Base-by-base conservation (phyloP, 2,113 vertebrate species). In the Brachyistius frenatus region DNA sequence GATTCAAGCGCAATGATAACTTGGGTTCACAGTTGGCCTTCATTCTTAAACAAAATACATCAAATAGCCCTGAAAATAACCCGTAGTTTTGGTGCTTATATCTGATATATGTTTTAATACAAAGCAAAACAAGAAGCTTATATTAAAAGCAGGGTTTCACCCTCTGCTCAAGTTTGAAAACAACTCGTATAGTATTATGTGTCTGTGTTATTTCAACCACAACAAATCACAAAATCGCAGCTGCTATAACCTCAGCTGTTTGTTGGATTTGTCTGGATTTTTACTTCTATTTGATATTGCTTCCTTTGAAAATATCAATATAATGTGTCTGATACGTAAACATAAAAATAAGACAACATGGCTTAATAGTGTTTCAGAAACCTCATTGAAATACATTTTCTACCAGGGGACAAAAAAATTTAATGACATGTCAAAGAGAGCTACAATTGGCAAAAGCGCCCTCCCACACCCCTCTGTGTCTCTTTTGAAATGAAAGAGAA, bases 401-500 rank as follows among this genome's bases (percentile, higher is more conserved):
- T 71, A 61, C 62, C 39, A 32, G 0, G 32, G 30, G 64, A 71
- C 84, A 39, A 6, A 32, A 57, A 6, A 11, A 60, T 54, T 74
- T 4, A 54, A 62, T 33, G 36, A 73, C 81, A 64, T 65, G 75
- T 76, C 57, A 63, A 53, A 83, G 56, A 79, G 56, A 69, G 60
- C 15, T 70, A 30, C 11, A 61, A 69, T 10, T 80, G 55, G 53
- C 57, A 46, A 23, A 41, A 63, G 52, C 39, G 39, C 55, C 49
- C 36, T 23, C 23, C 23, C 23, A 23, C 23, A 23, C 23, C 23
- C 23, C 23, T 10, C 63, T n/a, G 11, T 58, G n/a, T 65, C n/a
- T 55, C 6, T 49, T 30, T 47, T 68, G 68, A 66, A 88, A 91
- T 82, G 78, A 41, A 87, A 69, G 11, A 65, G 64, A 73, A 64